Evolutionary conservation across 2,888 invertebrate species (phyloP), one percentile per base, ranked within the genome.

Genomic region (Ormyrus pomaceus): DNA sequence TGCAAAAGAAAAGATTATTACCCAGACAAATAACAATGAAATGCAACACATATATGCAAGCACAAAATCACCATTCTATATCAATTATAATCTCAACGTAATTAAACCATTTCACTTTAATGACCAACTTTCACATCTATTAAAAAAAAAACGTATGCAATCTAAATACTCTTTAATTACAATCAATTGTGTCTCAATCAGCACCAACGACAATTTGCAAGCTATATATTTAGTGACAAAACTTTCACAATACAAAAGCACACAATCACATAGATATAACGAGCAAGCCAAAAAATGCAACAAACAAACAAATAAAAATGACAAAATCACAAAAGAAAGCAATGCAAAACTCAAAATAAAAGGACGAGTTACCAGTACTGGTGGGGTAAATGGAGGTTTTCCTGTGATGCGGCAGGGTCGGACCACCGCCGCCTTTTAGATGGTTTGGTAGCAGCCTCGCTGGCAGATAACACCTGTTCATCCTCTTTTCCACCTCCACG

Each of bases 401-500:
- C 90, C 90, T 89, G 89, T 86, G 90, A 81, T 90, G 90, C 79
- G 89, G 86, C 85, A 88, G 87, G 77, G 89, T 82, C 73, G 89
- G 84, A 71, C 87, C 87, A 13, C 82, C 82, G 70, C 84, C 84
- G 51, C 48, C 62, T 84, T 89, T 89, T 82, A 90, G 87, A 88
- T 87, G 91, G 89, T 87, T 87, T 84, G 91, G 91, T 87, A 93
- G 93, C 88, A 94, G 92, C 69, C 94, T 94, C 82, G 96, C 94
- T 74, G 96, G 96, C 87, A 95, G 92, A 80, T 89, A 89, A 84
- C 88, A 87, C 87, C 93, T 91, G 89, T 95, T 95, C 96, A 97
- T 97, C 89, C 97, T 94, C 86, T 95, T 95, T 92, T 97, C 97
- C 85, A 97, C 96, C 90, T 97, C 97, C 94, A 95, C 95, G 86